phyloP scores from a whole-genome alignment of 2,888 invertebrate species.

The Pelosia muscerda region DNA sequence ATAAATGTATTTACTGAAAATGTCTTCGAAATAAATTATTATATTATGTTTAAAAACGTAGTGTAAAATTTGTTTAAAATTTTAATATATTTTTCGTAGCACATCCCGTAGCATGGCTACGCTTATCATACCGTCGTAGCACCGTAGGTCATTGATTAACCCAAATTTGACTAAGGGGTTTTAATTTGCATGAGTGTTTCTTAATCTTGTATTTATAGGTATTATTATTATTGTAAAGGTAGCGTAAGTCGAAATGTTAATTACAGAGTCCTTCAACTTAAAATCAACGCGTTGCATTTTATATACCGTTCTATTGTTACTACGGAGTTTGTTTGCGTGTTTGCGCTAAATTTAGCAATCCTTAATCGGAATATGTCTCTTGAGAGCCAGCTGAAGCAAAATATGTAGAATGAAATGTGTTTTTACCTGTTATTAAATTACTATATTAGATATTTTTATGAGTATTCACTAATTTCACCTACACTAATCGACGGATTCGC shows the following conservation, averaged over 20 bases:
- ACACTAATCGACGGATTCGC: not conserved
- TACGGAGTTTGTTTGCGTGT: slow-evolving; percentile 77
- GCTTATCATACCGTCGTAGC: slow-evolving; percentile 57
- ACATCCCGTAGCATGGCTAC: slow-evolving; percentile 51
- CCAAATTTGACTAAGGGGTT: not conserved
- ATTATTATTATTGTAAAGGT: not conserved
- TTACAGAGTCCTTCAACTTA: slow-evolving; percentile 48
- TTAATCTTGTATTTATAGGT: not conserved
- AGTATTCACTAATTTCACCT: not conserved
- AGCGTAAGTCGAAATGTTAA: slow-evolving; percentile 15
- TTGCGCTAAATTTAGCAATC: slow-evolving; percentile 71
- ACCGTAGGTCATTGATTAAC: slow-evolving; percentile 23
- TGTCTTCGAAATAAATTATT: not conserved
- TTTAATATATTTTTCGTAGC: slow-evolving; percentile 50
- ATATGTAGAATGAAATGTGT: slow-evolving; percentile 11
- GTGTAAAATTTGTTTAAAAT: not conserved
- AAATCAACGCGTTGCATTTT: slow-evolving; percentile 61
- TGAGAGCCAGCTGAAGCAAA: slow-evolving; percentile 60
- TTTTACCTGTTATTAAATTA: not conserved
- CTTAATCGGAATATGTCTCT: slow-evolving; percentile 75
- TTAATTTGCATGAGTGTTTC: slow-evolving; percentile 1
- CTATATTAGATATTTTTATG: not conserved
- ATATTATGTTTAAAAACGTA: not conserved
- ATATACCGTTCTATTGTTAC: slow-evolving; percentile 73
- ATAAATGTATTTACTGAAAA: not conserved